A percentile compares a stretch with the other conserved stretches of the same genome.
Conservation (phyloP, 1,140 invertebrate genomes). For the Reticulitermes speratus region DNA sequence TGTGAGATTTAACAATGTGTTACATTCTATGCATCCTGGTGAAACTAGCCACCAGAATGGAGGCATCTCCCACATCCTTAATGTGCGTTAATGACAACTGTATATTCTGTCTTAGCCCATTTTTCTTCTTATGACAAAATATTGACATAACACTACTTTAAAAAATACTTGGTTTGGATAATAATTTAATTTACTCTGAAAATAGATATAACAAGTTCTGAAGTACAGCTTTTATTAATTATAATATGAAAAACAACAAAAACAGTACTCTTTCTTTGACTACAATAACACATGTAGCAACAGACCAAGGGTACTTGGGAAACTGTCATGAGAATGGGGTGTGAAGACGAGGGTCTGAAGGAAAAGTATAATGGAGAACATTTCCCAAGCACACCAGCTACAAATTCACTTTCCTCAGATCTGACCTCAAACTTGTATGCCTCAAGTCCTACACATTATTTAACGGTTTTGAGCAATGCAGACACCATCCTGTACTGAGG, state of each 20-base stretch:
- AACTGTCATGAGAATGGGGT: not conserved
- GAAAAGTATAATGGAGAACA: not conserved
- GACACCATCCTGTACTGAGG: not conserved
- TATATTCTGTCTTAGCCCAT: too few species aligned
- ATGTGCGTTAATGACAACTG: too few species aligned
- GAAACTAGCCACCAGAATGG: too few species aligned
- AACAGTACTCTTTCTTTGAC: not conserved
- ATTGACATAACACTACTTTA: not conserved
- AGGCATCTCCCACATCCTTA: too few species aligned
- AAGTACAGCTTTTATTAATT: conserved; percentile 9
- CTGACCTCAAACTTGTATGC: not conserved
- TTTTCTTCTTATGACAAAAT: too few species aligned
- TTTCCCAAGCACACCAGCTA: not conserved
- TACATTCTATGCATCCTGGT: too few species aligned
- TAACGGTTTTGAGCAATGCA: not conserved
- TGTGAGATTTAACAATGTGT: too few species aligned
- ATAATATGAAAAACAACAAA: conserved; percentile 15
- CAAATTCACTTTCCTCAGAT: not conserved
- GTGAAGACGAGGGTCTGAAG: not conserved
- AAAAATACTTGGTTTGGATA: conserved; percentile 4
- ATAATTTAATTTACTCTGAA: conserved; percentile 20
- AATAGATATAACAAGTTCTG: conserved; percentile 19
- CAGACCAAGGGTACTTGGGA: conserved; percentile 12
- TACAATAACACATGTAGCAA: conserved; percentile 4
- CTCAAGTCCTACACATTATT: too few species aligned